Evolutionary conservation across 2,797 vertebrate genomes (phyloP).

Genomic region (Hemitrygon akajei): DNA sequence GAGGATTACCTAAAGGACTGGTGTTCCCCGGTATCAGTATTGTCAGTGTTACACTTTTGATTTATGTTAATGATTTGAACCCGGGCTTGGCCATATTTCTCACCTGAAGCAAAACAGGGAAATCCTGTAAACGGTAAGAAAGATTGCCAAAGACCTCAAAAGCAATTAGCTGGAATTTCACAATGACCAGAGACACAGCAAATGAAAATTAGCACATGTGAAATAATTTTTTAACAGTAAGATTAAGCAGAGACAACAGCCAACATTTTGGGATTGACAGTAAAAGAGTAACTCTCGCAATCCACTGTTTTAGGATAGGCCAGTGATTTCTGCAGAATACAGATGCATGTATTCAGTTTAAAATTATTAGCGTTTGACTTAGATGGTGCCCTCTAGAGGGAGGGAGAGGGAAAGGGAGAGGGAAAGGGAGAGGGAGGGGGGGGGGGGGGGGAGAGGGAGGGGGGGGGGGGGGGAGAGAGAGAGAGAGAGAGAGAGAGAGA

Average conservation of each 20-base stretch:
- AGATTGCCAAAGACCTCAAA: not conserved
- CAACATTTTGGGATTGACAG: not conserved
- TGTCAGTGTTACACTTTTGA: not conserved
- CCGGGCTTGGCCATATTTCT: not conserved
- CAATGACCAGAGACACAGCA: not conserved
- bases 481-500: too few relatives aligned
- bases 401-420: too few relatives aligned
- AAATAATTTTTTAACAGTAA: not conserved
- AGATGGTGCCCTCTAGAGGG: too few relatives aligned
- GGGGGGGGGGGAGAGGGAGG: too few relatives aligned
- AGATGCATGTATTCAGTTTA: not conserved
- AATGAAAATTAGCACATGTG: not conserved
- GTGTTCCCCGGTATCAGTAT: not conserved
- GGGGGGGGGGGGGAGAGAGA: too few relatives aligned
- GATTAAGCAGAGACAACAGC: not conserved
- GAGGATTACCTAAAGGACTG: not conserved
- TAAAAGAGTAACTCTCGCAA: fast-evolving
- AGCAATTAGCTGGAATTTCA: not conserved
- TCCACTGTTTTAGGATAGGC: not conserved
- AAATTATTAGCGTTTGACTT: too few relatives aligned
- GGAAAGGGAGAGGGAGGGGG: too few relatives aligned
- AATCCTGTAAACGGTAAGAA: not conserved
- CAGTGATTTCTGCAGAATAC: too few relatives aligned
- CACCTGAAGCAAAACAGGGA: not conserved
- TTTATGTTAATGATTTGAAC: not conserved